Evolutionary conservation across 2,888 invertebrate species (phyloP).

Genomic region (Bhutanitis thaidina): DNA sequence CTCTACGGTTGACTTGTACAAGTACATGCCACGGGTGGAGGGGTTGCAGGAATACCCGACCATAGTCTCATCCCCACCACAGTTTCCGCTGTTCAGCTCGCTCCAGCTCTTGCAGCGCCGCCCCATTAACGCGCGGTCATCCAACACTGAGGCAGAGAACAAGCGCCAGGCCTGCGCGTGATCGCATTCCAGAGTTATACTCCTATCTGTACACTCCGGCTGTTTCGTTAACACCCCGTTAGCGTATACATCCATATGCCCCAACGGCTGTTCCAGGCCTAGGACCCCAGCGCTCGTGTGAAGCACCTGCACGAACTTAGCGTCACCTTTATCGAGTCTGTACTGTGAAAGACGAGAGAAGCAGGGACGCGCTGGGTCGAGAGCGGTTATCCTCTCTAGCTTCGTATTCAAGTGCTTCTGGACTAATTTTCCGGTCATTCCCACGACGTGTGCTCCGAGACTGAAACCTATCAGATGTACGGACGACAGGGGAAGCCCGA

Average conservation of each 20-base stretch:
- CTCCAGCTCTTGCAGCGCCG: slow-evolving; percentile 46
- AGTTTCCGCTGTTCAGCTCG: slow-evolving; percentile 40
- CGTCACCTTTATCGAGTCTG: slow-evolving; percentile 47
- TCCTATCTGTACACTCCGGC: slow-evolving; percentile 51
- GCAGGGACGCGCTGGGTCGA: slow-evolving; percentile 67
- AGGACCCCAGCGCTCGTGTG: slow-evolving; percentile 63
- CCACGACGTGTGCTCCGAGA: slow-evolving; percentile 82
- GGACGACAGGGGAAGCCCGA: slow-evolving; percentile 57
- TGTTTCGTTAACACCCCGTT: slow-evolving; percentile 57
- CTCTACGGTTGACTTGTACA: slow-evolving; percentile 44
- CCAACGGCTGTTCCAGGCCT: slow-evolving; percentile 54
- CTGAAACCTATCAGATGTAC: slow-evolving; percentile 82
- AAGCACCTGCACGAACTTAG: slow-evolving; percentile 60
- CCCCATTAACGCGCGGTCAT: slow-evolving; percentile 38
- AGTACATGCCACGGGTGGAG: slow-evolving; percentile 43
- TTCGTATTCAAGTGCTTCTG: slow-evolving; percentile 38
- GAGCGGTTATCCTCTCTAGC: slow-evolving; percentile 53
- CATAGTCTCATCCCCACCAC: slow-evolving; percentile 42
- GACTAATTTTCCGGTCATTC: slow-evolving; percentile 58
- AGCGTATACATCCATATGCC: slow-evolving; percentile 63
- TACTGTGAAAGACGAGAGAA: slow-evolving; percentile 43
- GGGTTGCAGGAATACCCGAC: slow-evolving; percentile 48
- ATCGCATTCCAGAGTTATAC: slow-evolving; percentile 57
- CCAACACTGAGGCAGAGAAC: slow-evolving; percentile 46
- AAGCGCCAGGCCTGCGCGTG: slow-evolving; percentile 61